Evolutionary conservation across 2,888 invertebrate genomes (phyloP).

Genomic region (Nineta flava): DNA sequence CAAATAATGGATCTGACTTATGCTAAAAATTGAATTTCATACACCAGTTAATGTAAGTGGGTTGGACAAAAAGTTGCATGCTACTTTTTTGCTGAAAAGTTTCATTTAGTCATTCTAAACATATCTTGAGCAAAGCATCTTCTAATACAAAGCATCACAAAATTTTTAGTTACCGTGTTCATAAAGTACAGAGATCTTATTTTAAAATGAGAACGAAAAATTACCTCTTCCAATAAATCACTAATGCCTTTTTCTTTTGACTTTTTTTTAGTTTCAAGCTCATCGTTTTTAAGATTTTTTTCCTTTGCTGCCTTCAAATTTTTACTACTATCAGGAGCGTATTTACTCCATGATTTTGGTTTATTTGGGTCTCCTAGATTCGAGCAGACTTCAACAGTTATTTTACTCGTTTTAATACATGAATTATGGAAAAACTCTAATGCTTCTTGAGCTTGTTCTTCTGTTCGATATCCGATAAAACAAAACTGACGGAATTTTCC

Average conservation of each 20-base stretch:
- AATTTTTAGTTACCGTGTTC: no score
- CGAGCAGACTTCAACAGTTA: constrained; percentile 60
- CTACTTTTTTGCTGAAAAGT: no score
- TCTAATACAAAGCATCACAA: no score
- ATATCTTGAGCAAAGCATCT: no score
- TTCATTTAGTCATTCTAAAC: no score
- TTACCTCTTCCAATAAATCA: neutral
- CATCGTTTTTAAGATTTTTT: constrained; percentile 16
- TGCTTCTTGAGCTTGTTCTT: constrained; percentile 64
- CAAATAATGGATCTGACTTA: constrained; percentile 48
- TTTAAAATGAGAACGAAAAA: no score
- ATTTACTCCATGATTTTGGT: constrained; percentile 87
- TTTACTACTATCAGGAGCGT: constrained; percentile 51
- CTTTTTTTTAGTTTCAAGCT: no score
- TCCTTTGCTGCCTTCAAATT: constrained; percentile 37
- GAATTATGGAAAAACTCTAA: constrained; percentile 66
- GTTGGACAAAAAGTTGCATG: no score
- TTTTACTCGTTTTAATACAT: constrained; percentile 67
- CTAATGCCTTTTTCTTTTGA: no score
- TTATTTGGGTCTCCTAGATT: constrained; percentile 54
- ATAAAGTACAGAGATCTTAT: no score
- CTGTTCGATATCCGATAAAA: constrained; percentile 78
- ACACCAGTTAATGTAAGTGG: no score
- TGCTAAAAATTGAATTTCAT: no score
- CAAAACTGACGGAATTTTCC: constrained; percentile 88